A percentile compares a stretch with the other conserved stretches of the same genome.
Evolutionary conservation across 1,140 invertebrate species (phyloP).

Genomic region (Drosophila burlai): DNA sequence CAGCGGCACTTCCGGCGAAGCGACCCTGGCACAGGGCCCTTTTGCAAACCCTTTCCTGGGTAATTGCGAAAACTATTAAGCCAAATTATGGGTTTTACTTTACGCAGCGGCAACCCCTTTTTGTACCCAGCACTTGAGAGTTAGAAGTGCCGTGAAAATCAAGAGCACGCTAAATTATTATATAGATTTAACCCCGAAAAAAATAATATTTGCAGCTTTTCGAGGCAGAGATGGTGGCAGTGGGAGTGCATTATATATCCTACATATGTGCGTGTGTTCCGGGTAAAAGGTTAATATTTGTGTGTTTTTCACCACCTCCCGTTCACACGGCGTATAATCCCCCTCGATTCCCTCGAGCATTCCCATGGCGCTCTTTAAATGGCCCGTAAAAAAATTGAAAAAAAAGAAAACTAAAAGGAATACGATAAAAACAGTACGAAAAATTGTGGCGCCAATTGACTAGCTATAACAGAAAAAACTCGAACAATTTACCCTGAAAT

Average conservation of each 20-base stretch:
- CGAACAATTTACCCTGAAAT: slow-evolving; percentile 35
- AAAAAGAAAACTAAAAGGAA: slow-evolving; percentile 8
- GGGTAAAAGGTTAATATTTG: slow-evolving; percentile 76
- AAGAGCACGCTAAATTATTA: slow-evolving; percentile 81
- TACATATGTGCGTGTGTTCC: slow-evolving; percentile 13
- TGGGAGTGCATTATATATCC: slow-evolving; percentile 28
- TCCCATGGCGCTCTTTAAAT: slow-evolving; percentile 78
- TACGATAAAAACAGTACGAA: slow-evolving; percentile 26
- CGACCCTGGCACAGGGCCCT: slow-evolving; percentile 26
- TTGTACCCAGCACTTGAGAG: slow-evolving; percentile 58
- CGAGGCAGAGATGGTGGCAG: background rate
- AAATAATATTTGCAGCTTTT: slow-evolving; percentile 67
- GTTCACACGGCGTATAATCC: slow-evolving; percentile 41
- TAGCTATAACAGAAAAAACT: slow-evolving; percentile 20
- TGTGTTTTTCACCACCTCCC: slow-evolving; percentile 51
- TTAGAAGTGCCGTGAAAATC: slow-evolving; percentile 78
- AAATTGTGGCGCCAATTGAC: slow-evolving; percentile 58
- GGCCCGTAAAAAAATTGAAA: slow-evolving; percentile 51
- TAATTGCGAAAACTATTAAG: slow-evolving; percentile 84
- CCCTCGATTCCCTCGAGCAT: slow-evolving; percentile 19
- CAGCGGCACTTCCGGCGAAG: slow-evolving; percentile 26
- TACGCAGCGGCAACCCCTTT: slow-evolving; percentile 52
- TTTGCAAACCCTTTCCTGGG: slow-evolving; percentile 58
- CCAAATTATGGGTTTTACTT: slow-evolving; percentile 83
- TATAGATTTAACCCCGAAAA: slow-evolving; percentile 71